Evolutionary conservation across 1,140 invertebrate species (phyloP), one percentile per base, ranked within the genome.

Genomic region (Formica exsecta): DNA sequence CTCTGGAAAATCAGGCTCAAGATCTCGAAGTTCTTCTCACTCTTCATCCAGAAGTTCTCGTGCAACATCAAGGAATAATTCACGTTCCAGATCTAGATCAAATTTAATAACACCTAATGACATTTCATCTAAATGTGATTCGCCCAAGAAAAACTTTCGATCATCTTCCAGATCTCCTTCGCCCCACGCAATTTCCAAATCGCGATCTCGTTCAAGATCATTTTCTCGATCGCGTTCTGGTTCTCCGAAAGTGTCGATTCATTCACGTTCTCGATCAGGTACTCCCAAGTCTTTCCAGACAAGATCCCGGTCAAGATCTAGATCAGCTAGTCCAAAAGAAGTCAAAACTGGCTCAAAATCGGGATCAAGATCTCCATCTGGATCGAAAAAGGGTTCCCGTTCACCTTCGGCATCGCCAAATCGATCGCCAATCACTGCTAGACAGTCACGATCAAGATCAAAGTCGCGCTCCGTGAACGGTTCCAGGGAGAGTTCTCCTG

Each of bases 361-460:
- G 62, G 93, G 93, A 32, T 95, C 94, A 0, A 57, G 44, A 61
- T 89, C 89, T 54, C 57, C 22, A 11, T 86, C 64, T 11, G 57
- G 16, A 36, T 83, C 87, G 0, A 90, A 70, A 19, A 79, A 84
- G 57, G 16, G 22, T 41, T 87, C 88, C 22, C 62, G 19, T 32
- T 90, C 89, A 5, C 71, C 76, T 19, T 81, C 80, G 7, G 19
- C 51, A 16, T 62, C 73, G 7, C 22, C n/a, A 19, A 86, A 74
- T 29, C 61, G 7, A 38, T 90, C 79, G 4, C 73, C 77, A 32
- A 19, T 41, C 0, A 22, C 3, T 25, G n/a, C 8, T 54, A 86
- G 84, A 70, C 73, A 71, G 19, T 86, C 89, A 71, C 89, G 66
- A 29, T 86, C 80, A 2, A 85, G 59, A 54, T 90, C 89, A 13